phyloP scores from a whole-genome alignment of 2,888 invertebrate genomes.

The Xylota segnis region DNA sequence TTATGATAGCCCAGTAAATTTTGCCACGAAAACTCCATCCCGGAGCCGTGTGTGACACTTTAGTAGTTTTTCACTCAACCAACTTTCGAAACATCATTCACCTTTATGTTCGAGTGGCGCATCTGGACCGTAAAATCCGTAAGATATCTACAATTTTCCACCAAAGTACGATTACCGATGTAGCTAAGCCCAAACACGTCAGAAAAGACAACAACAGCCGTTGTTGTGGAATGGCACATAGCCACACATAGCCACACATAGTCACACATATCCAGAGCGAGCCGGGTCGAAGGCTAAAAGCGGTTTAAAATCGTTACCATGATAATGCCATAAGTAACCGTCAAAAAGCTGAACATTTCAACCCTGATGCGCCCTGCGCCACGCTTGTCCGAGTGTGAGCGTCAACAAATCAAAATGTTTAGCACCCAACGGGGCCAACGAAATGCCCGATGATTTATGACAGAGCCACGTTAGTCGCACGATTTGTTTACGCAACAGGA shows the following conservation, averaged over 20 bases:
- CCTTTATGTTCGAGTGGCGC: conserved; percentile 66
- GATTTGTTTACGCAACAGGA: conserved; percentile 77
- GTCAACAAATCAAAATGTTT: conserved; percentile 76
- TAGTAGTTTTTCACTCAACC: conserved; percentile 51
- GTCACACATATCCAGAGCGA: neutral
- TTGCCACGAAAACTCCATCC: conserved; percentile 25
- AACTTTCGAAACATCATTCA: conserved; percentile 70
- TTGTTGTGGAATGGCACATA: neutral
- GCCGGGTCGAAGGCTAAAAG: conserved; percentile 40
- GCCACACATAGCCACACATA: neutral
- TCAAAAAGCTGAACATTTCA: conserved; percentile 67
- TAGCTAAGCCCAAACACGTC: conserved; percentile 55
- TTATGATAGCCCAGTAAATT: conserved; percentile 69
- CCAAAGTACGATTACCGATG: conserved; percentile 65
- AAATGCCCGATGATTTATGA: conserved; percentile 75
- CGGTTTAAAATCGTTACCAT: conserved; percentile 73
- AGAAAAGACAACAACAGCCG: conserved; percentile 69
- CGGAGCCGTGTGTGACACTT: conserved; percentile 45
- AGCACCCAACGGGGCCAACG: conserved; percentile 63
- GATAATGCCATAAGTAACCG: conserved; percentile 77
- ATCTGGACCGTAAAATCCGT: conserved; percentile 70
- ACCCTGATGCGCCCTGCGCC: conserved; percentile 17
- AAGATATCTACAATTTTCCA: conserved; percentile 68
- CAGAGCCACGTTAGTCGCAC: conserved; percentile 70
- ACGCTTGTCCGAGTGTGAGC: conserved; percentile 61